These are phyloP conservation scores for Arothron firmamentum DNA, from an alignment of 2,113 vertebrate genomes.

Conservation along the genomic window DNA sequence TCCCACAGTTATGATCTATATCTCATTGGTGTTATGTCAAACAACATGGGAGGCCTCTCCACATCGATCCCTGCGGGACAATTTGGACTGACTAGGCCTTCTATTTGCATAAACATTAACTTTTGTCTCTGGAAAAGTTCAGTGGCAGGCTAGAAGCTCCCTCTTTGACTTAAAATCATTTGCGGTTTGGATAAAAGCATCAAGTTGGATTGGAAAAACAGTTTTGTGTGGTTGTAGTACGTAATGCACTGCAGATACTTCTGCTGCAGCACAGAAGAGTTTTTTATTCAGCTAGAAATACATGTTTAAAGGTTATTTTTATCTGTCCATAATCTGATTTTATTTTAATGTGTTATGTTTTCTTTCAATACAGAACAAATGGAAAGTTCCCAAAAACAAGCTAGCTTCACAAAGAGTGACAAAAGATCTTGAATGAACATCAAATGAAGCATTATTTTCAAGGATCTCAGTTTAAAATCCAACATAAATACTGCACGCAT, in stretches of 20 bases:
- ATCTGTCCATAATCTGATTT: no score
- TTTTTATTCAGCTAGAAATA: conserved; percentile 31
- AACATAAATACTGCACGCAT: no score
- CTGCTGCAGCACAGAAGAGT: conserved; percentile 36
- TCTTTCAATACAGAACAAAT: no score
- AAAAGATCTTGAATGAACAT: no score
- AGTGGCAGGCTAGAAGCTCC: conserved; percentile 30
- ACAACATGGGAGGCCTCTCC: conserved; percentile 36
- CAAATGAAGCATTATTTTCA: no score
- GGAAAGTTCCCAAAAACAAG: no score
- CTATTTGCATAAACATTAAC: conserved; percentile 48
- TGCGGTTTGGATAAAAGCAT: conserved; percentile 58
- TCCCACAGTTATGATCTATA: conserved; percentile 27
- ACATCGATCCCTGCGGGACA: conserved; percentile 17
- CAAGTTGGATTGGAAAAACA: conserved; percentile 42
- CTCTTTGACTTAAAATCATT: conserved; percentile 29
- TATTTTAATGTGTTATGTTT: no score
- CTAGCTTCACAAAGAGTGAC: no score
- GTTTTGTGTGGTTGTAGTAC: conserved; percentile 31
- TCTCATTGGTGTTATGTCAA: conserved; percentile 48
- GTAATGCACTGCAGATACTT: conserved; percentile 50
- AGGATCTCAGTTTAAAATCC: no score
- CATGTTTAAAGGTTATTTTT: conserved; percentile 18
- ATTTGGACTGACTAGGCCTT: conserved; percentile 35
- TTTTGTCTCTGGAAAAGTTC: conserved; percentile 44